Base-by-base conservation (phyloP, 1,140 invertebrate genomes). In the Yoshiicerus persimilis region DNA sequence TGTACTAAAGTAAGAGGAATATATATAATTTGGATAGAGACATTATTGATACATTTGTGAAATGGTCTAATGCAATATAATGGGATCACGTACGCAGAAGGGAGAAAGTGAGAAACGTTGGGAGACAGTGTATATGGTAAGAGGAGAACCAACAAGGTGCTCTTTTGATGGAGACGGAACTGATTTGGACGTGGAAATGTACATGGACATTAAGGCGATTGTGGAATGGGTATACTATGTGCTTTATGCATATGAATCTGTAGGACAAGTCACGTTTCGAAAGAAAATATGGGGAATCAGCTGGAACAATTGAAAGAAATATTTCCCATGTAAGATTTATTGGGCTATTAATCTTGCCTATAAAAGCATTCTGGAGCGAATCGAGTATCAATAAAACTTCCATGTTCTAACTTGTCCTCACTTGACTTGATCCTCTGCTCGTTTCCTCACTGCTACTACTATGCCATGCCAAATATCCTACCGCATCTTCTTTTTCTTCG, bases 271-370 rank as follows among this genome's bases (percentile, higher is more conserved):
- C 62, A 30, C 41, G 39, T 62, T 32, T 70, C 23, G 0, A 87
- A 62, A 86, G 88, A 89, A 77, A 85, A 62, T 86, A 87, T 87
- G 86, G 86, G 83, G 75, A 89, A 90, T 90, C 89, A 88, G 80
- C 83, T 75, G 88, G 85, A 89, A 90, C 86, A 89, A 90, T 89
- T 90, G 66, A 88, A 90, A 90, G 88, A 88, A 90, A 90, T 86
- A 88, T 89, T 89, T 87, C 66, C 87, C 87, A 84, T 80, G 38
- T 64, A 87, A 87, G 89, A 90, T 90, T 90, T 90, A 90, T 90
- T 62, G 80, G 70, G 38, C 86, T 87, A 90, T 90, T 90, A 90
- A 90, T 90, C 89, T 90, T 89, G 39, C 47, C 84, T 88, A 86
- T 88, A 87, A 90, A 88, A 90, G 89, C 80, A 64, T 62, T 88